Evolutionary conservation across 53 echinoderm and acorn worm genomes (phyloP).

Genomic region (Arbacia lixula): DNA sequence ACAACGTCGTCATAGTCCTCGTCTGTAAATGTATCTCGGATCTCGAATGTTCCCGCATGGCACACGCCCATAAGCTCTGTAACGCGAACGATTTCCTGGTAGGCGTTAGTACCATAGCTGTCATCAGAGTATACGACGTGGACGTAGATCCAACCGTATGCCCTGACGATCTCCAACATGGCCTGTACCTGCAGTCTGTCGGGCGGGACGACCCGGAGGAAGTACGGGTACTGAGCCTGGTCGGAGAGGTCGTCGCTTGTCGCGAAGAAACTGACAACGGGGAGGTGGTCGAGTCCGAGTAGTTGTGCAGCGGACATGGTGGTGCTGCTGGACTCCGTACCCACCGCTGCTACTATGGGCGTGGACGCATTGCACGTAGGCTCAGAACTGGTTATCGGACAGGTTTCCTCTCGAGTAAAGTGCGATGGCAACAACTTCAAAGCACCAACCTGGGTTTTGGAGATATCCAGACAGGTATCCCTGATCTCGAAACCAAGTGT

Average conservation of each 20-base stretch:
- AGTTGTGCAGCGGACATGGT: slow-evolving; percentile 79
- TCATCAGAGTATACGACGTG: slow-evolving; percentile 86
- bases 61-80: slow-evolving; percentile 11
- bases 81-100: slow-evolving; percentile 28
- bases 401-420: slow-evolving; percentile 21
- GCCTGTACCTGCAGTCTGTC: slow-evolving; percentile 85
- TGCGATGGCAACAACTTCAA: slow-evolving; percentile 71
- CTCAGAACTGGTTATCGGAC: neutral
- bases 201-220: slow-evolving; percentile 85
- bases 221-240: slow-evolving; percentile 70
- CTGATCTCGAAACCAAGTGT: slow-evolving; percentile 85
- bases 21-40: neutral
- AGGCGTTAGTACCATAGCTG: slow-evolving; percentile 81
- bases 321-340: slow-evolving; percentile 77
- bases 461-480: slow-evolving; percentile 86
- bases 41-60: slow-evolving; percentile 2
- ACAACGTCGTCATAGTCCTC: slow-evolving; percentile 19
- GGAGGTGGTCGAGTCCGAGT: slow-evolving; percentile 76
- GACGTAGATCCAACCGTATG: slow-evolving; percentile 84
- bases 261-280: slow-evolving; percentile 87
- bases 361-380: neutral
- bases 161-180: slow-evolving; percentile 71
- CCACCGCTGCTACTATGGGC: slow-evolving; percentile 71
- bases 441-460: slow-evolving; percentile 65
- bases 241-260: slow-evolving; percentile 84